Evolutionary conservation across 2,113 vertebrate species (phyloP), one percentile per base, ranked within the genome.

Genomic region (Pachyramphus minor): DNA sequence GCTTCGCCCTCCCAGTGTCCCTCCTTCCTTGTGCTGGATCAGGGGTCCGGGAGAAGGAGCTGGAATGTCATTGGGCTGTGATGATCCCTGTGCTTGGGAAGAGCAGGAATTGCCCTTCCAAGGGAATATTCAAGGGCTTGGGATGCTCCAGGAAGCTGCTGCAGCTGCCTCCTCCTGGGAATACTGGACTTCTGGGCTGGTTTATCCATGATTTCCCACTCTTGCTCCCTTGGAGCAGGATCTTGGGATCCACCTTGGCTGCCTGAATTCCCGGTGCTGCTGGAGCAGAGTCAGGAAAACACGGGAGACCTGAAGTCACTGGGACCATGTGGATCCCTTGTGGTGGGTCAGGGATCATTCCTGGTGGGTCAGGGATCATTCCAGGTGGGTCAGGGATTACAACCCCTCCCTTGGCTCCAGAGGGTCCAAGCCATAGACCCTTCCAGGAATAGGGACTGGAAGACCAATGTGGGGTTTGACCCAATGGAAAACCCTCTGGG

Each of bases 371-470:
- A 31, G 28, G 22, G 63, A 17, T 33, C 16, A 0, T 14, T 17
- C 66, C 64, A 23, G 16, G 9, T n/a, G 55, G 75, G n/a, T 74
- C 71, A 17, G 33, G 73, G n/a, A 56, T 64, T 37, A 2, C 85
- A 42, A 1, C 14, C 25, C 31, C 42, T 80, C 56, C 67, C 1
- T 8, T 27, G 72, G 11, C 75, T 72, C 76, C 2, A 0, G 42
- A 49, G 59, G 21, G 2, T 10, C 44, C 2, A 0, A 73, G 42
- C 50, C 13, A 13, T 11, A 13, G 41, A 42, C 12, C 44, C 44
- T 19, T 44, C 37, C 0, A 0, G 60, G 18, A 52, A 20, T 1
- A 21, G 69, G 33, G 33, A 33, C 68, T 28, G 37, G 37, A 64
- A 56, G 1, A 31, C 25, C 49, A 42, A 12, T 13, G 0, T 4